phyloP scores from a whole-genome alignment of 2,888 invertebrate species.

The Andrena trimmerana region DNA sequence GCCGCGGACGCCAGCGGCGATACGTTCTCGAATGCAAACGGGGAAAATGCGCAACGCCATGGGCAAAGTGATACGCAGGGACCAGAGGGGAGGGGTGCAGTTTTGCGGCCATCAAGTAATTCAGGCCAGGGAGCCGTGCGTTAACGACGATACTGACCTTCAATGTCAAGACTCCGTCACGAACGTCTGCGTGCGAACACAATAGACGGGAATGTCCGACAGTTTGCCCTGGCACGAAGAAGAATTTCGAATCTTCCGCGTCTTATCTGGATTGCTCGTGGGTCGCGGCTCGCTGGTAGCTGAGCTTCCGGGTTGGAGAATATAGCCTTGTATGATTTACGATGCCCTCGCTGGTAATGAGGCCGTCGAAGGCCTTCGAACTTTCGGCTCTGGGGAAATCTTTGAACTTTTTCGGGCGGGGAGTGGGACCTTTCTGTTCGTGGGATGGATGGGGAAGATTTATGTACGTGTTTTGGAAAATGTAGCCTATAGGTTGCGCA shows the following conservation, averaged over 20 bases:
- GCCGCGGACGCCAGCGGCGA: slow-evolving; percentile 15
- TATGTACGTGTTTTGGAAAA: no score
- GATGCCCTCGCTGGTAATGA: background rate
- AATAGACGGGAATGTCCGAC: background rate
- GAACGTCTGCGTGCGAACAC: slow-evolving; percentile 9
- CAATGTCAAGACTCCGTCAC: slow-evolving; percentile 35
- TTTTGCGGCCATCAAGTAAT: slow-evolving; percentile 44
- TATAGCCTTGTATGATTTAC: background rate
- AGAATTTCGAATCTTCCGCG: background rate
- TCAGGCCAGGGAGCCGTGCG: slow-evolving; percentile 36
- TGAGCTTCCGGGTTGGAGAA: slow-evolving; percentile 4
- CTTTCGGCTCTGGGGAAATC: no score
- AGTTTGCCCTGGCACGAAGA: background rate
- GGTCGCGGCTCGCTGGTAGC: background rate
- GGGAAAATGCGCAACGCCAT: slow-evolving; percentile 20
- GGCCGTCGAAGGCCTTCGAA: background rate
- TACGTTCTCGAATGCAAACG: slow-evolving; percentile 31
- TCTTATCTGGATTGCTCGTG: background rate
- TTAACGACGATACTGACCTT: slow-evolving; percentile 38
- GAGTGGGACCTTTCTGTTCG: no score
- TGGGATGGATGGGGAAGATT: no score
- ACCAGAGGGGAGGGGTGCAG: background rate
- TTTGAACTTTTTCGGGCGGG: no score
- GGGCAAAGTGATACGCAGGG: background rate
- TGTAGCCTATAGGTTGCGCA: no score